Evolutionary conservation across 1,140 invertebrate genomes (phyloP).

Genomic region (Drosophila novamexicana): DNA sequence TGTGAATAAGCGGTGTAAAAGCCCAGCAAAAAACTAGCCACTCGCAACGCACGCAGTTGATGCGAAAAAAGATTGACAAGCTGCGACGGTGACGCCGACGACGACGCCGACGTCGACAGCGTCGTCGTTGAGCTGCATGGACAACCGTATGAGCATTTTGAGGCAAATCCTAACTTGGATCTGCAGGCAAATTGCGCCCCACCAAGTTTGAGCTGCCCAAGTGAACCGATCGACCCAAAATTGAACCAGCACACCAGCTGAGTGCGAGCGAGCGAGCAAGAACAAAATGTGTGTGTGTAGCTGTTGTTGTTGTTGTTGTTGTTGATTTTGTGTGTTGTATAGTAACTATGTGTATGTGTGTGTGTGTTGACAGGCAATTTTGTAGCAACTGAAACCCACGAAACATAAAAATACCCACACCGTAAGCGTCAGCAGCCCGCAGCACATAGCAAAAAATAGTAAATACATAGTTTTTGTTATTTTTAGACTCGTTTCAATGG

Average conservation of each 20-base stretch:
- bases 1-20: slow-evolving; percentile 42
- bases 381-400: slow-evolving; percentile 39
- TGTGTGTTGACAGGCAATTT: slow-evolving; percentile 29
- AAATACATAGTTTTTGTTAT: slow-evolving; percentile 41
- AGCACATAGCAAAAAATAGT: slow-evolving; percentile 28
- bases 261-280: slow-evolving; percentile 41
- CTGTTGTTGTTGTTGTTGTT: slow-evolving; percentile 30
- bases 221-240: slow-evolving; percentile 38
- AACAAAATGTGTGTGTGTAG: slow-evolving; percentile 39
- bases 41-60: slow-evolving; percentile 48
- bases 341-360: slow-evolving; percentile 9
- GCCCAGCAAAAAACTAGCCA: slow-evolving; percentile 49
- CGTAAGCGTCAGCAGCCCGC: slow-evolving; percentile 13
- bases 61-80: slow-evolving; percentile 35
- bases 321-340: slow-evolving; percentile 11
- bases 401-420: slow-evolving; percentile 53
- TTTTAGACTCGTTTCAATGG: slow-evolving; percentile 58
- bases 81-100: slow-evolving; percentile 15
- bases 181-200: slow-evolving; percentile 9
- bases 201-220: slow-evolving; percentile 35
- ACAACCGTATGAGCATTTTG: slow-evolving; percentile 25
- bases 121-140: slow-evolving; percentile 2
- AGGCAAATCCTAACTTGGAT: slow-evolving; percentile 28
- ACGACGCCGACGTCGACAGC: slow-evolving; percentile 16
- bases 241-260: slow-evolving; percentile 45